Conservation (phyloP, 2,113 vertebrate species). For the Muscicapa adusta region DNA sequence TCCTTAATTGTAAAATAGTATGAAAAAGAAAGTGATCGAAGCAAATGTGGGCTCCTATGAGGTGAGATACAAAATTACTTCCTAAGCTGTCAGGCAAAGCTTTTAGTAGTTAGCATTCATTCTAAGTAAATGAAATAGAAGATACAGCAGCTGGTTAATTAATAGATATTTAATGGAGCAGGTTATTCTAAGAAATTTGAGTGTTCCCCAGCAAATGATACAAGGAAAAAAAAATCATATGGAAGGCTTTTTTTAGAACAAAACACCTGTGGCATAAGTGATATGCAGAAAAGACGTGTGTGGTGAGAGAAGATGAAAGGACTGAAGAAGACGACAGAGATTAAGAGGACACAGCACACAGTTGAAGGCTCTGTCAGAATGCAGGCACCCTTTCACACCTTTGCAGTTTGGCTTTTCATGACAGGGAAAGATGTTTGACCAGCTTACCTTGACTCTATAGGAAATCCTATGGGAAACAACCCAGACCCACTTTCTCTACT, state of each 20-base stretch:
- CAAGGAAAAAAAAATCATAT: neutral
- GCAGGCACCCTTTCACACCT: neutral
- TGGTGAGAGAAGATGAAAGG: neutral
- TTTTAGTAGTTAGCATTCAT: neutral
- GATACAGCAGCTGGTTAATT: neutral
- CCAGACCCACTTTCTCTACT: neutral
- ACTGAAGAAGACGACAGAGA: neutral
- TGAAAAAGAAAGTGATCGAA: slow-evolving; percentile 15
- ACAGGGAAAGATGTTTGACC: neutral
- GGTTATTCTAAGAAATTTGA: neutral
- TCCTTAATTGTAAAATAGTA: slow-evolving; percentile 33
- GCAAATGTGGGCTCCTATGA: slow-evolving; percentile 7
- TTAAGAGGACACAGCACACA: neutral
- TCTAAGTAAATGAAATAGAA: slow-evolving; percentile 1
- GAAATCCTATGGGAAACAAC: neutral
- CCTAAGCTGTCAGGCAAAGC: neutral
- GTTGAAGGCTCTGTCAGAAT: neutral
- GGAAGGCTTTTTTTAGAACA: neutral
- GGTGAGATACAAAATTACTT: slow-evolving; percentile 23
- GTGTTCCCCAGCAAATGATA: neutral
- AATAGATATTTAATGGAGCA: neutral
- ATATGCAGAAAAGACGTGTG: neutral
- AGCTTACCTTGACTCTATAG: neutral
- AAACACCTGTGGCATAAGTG: neutral
- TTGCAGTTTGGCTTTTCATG: neutral